Base-by-base conservation (phyloP, 2,113 vertebrate species). In the Stigmatopora argus region DNA sequence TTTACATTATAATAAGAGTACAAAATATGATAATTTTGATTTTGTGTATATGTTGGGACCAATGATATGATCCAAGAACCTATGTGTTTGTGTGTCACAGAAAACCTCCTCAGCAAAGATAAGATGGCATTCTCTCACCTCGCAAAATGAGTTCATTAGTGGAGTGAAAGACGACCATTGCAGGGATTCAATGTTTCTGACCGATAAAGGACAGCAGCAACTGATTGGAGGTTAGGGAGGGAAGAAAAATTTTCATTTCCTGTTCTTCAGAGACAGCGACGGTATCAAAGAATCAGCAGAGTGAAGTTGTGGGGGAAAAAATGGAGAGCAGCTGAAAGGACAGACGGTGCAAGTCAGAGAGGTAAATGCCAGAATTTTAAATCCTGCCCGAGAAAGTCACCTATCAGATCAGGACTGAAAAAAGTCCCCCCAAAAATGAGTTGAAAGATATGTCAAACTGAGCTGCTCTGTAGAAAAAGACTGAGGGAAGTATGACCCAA, bases 131-230 rank as follows among this genome's bases (percentile, higher is more conserved):
- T 85, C 80, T 86, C 80, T 72, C 71, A 71, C 70, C 53, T 46
- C 77, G 80, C 78, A 79, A 87, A 87, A 87, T 87, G 62, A 88
- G 85, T 87, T 88, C 83, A 88, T 88, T 80, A 85, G 73, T 73
- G 47, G 69, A 73, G 76, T 51, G 82, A 80, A 78, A 73, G 78
- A 77, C 71, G 52, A 75, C 66, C 74, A 31, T 49, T 47, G 75
- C 74, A 38, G 58, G 53, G 69, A 78, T 66, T 70, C 67, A 67
- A 75, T 81, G 74, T 79, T 70, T 77, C 38, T 66, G 67, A 66
- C 75, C 47, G 87, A 88, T 88, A 88, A 87, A 80, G 69, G 73
- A 62, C n/a, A n/a, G 68, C 56, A 78, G 78, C 55, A 45, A 69
- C 62, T 69, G 78, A 79, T 71, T 61, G 70, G 63, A 64, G 46